A percentile compares a stretch with the other conserved stretches of the same genome.
Conservation (phyloP, 1,140 invertebrate genomes). For the Cyphomyrmex costatus region DNA sequence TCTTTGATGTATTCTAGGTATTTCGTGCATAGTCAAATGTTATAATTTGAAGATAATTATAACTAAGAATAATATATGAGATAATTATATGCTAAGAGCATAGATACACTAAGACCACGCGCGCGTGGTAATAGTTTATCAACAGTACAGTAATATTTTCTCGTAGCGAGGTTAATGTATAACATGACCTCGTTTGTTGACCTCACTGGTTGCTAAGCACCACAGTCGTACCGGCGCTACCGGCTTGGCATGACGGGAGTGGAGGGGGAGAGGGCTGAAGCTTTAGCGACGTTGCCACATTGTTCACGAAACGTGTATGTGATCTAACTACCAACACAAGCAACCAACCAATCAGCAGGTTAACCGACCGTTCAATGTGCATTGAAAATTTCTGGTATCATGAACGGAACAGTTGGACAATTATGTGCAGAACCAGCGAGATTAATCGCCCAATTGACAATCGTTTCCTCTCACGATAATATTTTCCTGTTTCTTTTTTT, state of each 20-base stretch:
- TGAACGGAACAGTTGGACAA: constrained; percentile 9
- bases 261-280: constrained; percentile 50
- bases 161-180: constrained; percentile 39
- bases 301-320: neutral
- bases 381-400: constrained; percentile 31
- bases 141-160: constrained; percentile 50
- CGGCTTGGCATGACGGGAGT: neutral
- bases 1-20: neutral
- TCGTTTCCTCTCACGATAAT: neutral
- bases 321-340: constrained; percentile 22
- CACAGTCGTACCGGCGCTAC: constrained; percentile 24
- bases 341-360: constrained; percentile 25
- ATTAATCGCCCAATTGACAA: constrained; percentile 5
- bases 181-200: constrained; percentile 78
- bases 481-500: neutral
- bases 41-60: constrained; percentile 5
- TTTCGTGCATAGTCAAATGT: neutral
- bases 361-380: neutral
- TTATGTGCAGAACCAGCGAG: neutral
- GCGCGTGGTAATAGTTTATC: neutral
- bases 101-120: neutral
- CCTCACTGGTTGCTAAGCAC: constrained; percentile 76
- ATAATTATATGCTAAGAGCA: neutral
- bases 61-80: no score
- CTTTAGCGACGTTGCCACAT: constrained; percentile 73